phyloP scores from a whole-genome alignment of 2,888 invertebrate genomes.

The Scaptodrosophila latifasciaeformis region DNA sequence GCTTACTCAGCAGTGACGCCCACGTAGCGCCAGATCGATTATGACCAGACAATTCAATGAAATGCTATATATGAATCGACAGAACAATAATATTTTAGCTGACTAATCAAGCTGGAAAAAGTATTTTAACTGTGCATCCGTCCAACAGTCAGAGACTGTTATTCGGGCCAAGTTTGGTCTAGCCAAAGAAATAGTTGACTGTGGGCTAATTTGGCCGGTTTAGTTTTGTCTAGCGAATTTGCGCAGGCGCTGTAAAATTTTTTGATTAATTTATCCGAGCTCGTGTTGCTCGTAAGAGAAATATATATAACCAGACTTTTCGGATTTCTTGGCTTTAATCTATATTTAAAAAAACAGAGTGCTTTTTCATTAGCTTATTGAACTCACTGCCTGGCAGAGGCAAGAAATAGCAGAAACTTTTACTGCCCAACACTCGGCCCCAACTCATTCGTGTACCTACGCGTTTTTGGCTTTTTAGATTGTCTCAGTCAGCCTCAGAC shows the following conservation, averaged over 20 bases:
- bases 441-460: slow-evolving; percentile 37
- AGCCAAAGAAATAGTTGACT: too few relatives aligned
- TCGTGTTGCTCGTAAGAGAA: slow-evolving; percentile 20
- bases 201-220: slow-evolving; percentile 11
- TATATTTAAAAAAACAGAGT: too few relatives aligned
- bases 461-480: slow-evolving; percentile 33
- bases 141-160: slow-evolving; percentile 24
- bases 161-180: slow-evolving; percentile 51
- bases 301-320: too few relatives aligned
- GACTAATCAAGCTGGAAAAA: slow-evolving; percentile 44
- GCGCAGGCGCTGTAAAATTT: too few relatives aligned
- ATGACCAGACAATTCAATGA: slow-evolving; percentile 17
- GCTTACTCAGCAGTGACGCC: slow-evolving; percentile 40
- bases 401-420: too few relatives aligned
- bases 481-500: slow-evolving; percentile 13
- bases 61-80: neutral
- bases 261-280: neutral
- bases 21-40: slow-evolving; percentile 39
- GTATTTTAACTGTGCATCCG: slow-evolving; percentile 49
- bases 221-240: neutral
- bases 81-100: slow-evolving; percentile 26
- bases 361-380: neutral
- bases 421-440: neutral
- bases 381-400: neutral
- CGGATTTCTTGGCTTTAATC: too few relatives aligned